Conservation (phyloP, 2,888 invertebrate genomes). For the Phengaris alcon region DNA sequence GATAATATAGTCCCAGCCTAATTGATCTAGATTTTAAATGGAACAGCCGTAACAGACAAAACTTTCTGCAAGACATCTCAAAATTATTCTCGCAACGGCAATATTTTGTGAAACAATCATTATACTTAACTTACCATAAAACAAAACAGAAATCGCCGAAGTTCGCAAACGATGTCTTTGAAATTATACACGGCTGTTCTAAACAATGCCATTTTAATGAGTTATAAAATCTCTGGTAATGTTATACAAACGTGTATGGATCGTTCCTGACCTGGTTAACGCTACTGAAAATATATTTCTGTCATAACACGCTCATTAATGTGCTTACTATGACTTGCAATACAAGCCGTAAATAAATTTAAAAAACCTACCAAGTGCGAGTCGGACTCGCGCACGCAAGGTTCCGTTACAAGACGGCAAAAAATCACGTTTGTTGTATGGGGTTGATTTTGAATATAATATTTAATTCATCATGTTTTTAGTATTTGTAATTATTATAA, state of each 20-base stretch:
- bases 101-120: neutral
- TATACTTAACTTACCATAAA: neutral
- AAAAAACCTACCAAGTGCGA: no score
- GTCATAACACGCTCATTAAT: conserved; percentile 7
- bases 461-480: no score
- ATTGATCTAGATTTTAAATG: neutral
- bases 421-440: no score
- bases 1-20: neutral
- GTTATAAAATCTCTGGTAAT: conserved; percentile 18
- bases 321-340: conserved; percentile 3
- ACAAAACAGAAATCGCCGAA: conserved; percentile 18
- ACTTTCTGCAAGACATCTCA: neutral
- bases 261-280: conserved; percentile 21
- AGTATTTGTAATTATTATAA: no score
- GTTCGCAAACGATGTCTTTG: conserved; percentile 6
- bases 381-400: no score
- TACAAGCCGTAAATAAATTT: no score
- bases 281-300: conserved; percentile 2
- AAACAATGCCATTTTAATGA: conserved; percentile 19
- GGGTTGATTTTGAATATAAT: no score
- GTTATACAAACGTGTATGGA: neutral
- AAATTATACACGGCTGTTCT: conserved; percentile 6
- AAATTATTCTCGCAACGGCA: conserved; percentile 1
- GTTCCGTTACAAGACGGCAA: no score
- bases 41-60: neutral